Percentiles rank a stretch among this genome's conserved stretches.
These are phyloP conservation scores for Sussaba pulchella DNA, from an alignment of 2,888 invertebrate genomes.

Conservation along the genomic window DNA sequence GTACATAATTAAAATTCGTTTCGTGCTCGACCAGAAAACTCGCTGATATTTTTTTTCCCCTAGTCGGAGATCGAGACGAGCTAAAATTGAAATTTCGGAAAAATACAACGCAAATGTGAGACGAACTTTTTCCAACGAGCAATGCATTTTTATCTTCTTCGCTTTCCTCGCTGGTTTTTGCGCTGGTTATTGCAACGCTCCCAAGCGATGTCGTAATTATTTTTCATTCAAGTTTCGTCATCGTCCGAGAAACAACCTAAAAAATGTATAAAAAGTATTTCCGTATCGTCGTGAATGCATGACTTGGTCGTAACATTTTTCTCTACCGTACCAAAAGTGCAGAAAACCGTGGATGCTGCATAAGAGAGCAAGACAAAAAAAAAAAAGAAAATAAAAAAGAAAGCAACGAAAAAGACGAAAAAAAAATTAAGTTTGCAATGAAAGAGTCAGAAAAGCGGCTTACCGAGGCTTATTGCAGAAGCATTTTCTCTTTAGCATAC, in stretches of 20 bases:
- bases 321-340: too few species aligned
- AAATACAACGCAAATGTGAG: not conserved
- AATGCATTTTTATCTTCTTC: too few species aligned
- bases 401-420: too few species aligned
- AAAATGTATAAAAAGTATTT: not conserved
- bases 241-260: not conserved
- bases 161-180: not conserved
- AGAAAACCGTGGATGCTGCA: too few species aligned
- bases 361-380: not conserved
- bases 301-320: too few species aligned
- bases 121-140: not conserved
- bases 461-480: not conserved
- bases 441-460: slow-evolving; percentile 29
- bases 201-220: not conserved
- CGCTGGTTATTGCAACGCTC: not conserved
- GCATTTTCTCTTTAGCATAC: slow-evolving; percentile 19
- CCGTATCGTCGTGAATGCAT: not conserved
- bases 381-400: not conserved
- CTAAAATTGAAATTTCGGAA: not conserved
- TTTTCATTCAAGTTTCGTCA: not conserved
- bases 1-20: not conserved
- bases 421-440: not conserved
- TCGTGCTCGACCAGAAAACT: too few species aligned
- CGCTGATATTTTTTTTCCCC: too few species aligned
- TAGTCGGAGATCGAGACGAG: too few species aligned